Percentiles rank a stretch among this genome's conserved stretches.
Conservation (phyloP, 2,888 invertebrate species). For the Autographa pulchrina region DNA sequence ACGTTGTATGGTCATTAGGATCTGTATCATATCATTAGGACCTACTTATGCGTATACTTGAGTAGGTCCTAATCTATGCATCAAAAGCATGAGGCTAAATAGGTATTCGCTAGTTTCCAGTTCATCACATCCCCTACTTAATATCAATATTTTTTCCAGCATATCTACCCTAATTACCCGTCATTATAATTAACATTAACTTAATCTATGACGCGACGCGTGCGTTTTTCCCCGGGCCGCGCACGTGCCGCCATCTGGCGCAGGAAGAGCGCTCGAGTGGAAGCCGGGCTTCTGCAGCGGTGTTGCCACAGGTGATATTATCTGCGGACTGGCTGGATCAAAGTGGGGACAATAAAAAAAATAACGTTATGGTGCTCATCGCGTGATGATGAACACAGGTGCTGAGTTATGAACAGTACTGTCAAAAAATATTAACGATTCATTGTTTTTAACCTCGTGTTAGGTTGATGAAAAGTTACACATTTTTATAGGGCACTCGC, state of each 20-base stretch:
- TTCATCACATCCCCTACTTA: neutral
- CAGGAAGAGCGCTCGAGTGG: slow-evolving; percentile 85
- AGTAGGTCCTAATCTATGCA: too few species aligned
- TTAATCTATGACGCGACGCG: slow-evolving; percentile 70
- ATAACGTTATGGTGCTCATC: slow-evolving; percentile 7
- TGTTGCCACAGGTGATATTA: slow-evolving; percentile 69
- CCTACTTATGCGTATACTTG: too few species aligned
- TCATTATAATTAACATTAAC: slow-evolving; percentile 58
- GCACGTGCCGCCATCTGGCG: slow-evolving; percentile 87
- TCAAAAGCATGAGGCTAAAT: neutral
- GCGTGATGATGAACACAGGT: slow-evolving; percentile 12
- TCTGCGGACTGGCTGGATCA: slow-evolving; percentile 32
- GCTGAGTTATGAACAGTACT: slow-evolving; percentile 1
- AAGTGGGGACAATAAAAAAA: slow-evolving; percentile 16
- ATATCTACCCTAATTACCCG: slow-evolving; percentile 23
- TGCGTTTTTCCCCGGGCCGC: slow-evolving; percentile 63
- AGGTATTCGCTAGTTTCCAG: neutral
- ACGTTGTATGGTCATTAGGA: too few species aligned
- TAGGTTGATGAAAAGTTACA: slow-evolving; percentile 4
- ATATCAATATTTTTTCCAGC: slow-evolving; percentile 1
- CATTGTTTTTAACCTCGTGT: neutral
- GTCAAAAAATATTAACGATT: slow-evolving; percentile 9
- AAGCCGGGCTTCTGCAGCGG: slow-evolving; percentile 81
- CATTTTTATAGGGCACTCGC: too few species aligned
- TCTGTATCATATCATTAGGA: too few species aligned